Evolutionary conservation across 1,140 invertebrate genomes (phyloP), one percentile per base, ranked within the genome.

Genomic region (Drosophila nikananu): DNA sequence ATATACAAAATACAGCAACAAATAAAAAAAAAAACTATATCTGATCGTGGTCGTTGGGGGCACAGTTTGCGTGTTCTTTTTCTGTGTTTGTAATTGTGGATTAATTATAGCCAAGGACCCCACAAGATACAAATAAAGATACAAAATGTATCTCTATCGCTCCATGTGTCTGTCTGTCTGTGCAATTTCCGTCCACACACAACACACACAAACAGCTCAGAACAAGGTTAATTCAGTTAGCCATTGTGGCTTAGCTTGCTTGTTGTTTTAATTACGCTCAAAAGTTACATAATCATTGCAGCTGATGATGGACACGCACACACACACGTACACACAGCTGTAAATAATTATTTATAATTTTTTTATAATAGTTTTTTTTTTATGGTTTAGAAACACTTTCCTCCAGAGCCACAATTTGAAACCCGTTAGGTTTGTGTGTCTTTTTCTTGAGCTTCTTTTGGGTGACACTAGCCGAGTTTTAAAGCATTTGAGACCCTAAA

Each of bases 221-320:
- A 89, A 89, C 84, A 87, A 89, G 84, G 84, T 83, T 89, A 83
- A 89, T 87, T 87, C 73, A 87, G 83, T 87, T 87, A 87, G 83
- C 80, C 83, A 87, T 79, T 83, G 76, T 86, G 23, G 64, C 44
- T 49, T 23, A 23, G 54, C 32, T 77, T 39, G 63, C 52, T 60
- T 82, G 68, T 65, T 83, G 79, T 64, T 87, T 87, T 86, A 86
- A 86, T 86, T 86, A 86, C 83, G 83, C 83, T 77, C 57, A 42
- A 49, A 49, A 62, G 46, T 87, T 87, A 87, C 83, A 87, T 87
- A 83, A 86, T 80, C 67, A 83, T 87, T 83, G 71, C 61, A 76
- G 48, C 70, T 67, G 59, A 77, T 80, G 65, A 77, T 80, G 83
- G 51, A 77, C 83, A 87, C 79, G 79, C 83, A 86, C 62, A 77